Evolutionary conservation across 2,888 invertebrate genomes (phyloP), one percentile per base, ranked within the genome.

Genomic region (Drosophila crucigera): DNA sequence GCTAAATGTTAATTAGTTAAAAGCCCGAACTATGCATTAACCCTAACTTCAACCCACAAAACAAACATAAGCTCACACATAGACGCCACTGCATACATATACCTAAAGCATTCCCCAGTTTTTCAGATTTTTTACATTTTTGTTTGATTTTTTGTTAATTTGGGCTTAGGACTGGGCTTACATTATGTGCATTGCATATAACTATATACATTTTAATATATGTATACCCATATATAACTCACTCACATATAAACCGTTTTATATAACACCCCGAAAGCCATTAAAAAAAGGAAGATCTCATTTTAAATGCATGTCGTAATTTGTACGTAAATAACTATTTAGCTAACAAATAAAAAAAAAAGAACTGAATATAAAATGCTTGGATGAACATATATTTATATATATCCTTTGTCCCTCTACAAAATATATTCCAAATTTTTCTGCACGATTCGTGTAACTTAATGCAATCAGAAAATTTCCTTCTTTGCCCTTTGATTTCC

Each of bases 1-100:
- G 79, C 89, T 86, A 91, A 91, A 91, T 91, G 86, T 91, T 91
- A 92, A 92, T 91, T 91, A 91, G 92, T 91, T 91, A 83, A 91
- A 91, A 84, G 84, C 89, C 69, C 88, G 64, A 80, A 80, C 84
- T 89, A 89, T 76, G 71, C 70, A 70, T 74, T 73, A 83, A 72
- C 74, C 73, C 78, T 61, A 77, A 73, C 75, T 49, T 53, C 67
- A 71, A 52, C 66, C 53, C 56, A 53, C 61, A 68, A 63, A 68
- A 61, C 72, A 73, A 66, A 58, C 50, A 73, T 31, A 33, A 41
- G 59, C 68, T 56, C 69, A 63, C 64, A 58, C 52, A 68, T 16
- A 66, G 54, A 52, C 61, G 47, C 4, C 22, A 14, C 49, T 59
- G 56, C 69, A 16, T 65, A 68, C 39, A 56, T 19, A 35, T 55